Conservation (phyloP, 2,113 vertebrate genomes). For the Oreochromis tanganicae region DNA sequence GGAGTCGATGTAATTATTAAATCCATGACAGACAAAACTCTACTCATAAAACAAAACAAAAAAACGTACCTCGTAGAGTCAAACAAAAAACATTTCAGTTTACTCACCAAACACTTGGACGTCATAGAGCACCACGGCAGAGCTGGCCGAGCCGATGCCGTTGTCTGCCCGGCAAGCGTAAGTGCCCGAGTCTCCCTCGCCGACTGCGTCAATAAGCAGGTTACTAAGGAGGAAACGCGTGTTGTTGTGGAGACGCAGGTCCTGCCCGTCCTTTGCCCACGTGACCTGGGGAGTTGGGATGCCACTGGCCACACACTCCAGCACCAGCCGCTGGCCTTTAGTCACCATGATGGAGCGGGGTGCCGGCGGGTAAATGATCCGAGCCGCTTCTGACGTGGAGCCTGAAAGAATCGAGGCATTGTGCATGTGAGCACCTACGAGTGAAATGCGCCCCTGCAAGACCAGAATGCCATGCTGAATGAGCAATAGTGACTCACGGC, state of each 20-base stretch:
- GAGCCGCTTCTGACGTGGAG: slow-evolving; percentile 87
- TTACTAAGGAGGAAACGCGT: slow-evolving; percentile 93
- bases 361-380: slow-evolving; percentile 90
- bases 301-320: slow-evolving; percentile 95
- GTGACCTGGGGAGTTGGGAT: slow-evolving; percentile 88
- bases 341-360: slow-evolving; percentile 93
- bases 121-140: slow-evolving; percentile 82
- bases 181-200: slow-evolving; percentile 87
- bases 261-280: slow-evolving; percentile 88
- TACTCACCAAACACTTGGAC: slow-evolving; percentile 96
- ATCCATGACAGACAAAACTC: slow-evolving; percentile 11
- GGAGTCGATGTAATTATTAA: slow-evolving; percentile 30
- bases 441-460: neutral
- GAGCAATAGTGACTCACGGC: slow-evolving; percentile 77
- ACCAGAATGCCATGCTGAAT: neutral
- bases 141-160: slow-evolving; percentile 73
- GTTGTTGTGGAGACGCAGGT: slow-evolving; percentile 82
- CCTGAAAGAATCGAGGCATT: slow-evolving; percentile 62
- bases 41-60: neutral
- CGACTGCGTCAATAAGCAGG: slow-evolving; percentile 86
- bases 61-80: neutral
- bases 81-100: neutral
- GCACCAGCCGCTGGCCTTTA: slow-evolving; percentile 90
- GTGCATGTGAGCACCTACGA: neutral
- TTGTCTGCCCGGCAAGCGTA: slow-evolving; percentile 88